Base-by-base conservation (phyloP, 2,888 invertebrate species). In the Hartigia nigra region DNA sequence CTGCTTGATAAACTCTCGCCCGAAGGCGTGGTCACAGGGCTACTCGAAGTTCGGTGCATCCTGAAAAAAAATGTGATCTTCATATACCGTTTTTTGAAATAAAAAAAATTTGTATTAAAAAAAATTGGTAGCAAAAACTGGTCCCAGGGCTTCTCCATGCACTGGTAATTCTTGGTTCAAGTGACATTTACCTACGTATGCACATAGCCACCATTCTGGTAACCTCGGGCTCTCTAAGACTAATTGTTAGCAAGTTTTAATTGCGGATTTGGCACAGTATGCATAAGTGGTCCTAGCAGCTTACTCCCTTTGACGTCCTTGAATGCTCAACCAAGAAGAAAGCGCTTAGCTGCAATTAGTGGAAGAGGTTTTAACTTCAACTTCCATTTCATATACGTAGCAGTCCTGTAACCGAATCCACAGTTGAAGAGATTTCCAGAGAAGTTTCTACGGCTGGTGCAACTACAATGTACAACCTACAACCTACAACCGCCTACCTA, bases 221-320 rank as follows among this genome's bases (percentile, higher is more conserved):
- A 55, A 23, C 55, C 85, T 83, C 80, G 81, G 23, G 23, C 83
- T 82, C 80, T 82, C 84, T 81, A 84, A 79, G 84, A 85, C 83
- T 87, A 85, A 88, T 88, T 88, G 85, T 88, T 86, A 87, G 86
- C 87, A 84, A 86, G 86, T 87, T 88, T 87, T 87, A 88, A 88
- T 88, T 87, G 86, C 85, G 82, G 82, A 80, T 80, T 12, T 78
- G 81, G 78, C 78, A 82, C 84, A 83, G 84, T 87, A 83, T 82
- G 85, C 85, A 85, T 85, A 86, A 85, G 85, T 86, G 85, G 76
- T 55, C 80, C 34, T 34, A 75, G 74, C 75, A 81, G 82, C 83
- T 86, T 83, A 31, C 69, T 72, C 31, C 72, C 34, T 72, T 72
- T 31, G 34, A 31, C 72, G 32, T 31, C 72, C 34, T 72, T 9